Evolutionary conservation across 2,113 vertebrate genomes (phyloP).

Genomic region (Uropsilus gracilis): DNA sequence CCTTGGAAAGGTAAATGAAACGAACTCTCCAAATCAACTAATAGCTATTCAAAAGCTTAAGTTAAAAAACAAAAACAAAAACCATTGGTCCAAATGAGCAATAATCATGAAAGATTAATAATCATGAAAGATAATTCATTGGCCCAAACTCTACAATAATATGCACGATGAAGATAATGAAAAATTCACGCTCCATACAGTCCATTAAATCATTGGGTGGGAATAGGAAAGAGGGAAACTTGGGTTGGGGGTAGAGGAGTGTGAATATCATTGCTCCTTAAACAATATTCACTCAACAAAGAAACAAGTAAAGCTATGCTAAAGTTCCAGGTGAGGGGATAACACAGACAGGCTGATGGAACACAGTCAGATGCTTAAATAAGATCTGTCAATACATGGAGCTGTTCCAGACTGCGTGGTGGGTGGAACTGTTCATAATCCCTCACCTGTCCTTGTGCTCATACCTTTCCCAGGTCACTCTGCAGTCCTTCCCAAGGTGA

Average conservation of each 20-base stretch:
- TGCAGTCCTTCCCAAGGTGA: neutral
- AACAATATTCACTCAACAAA: neutral
- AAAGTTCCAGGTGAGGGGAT: neutral
- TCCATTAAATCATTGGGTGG: neutral
- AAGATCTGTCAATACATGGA: neutral
- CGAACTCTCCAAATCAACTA: neutral
- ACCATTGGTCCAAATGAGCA: neutral
- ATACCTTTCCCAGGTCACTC: neutral
- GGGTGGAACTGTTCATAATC: neutral
- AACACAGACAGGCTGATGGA: neutral
- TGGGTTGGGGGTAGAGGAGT: too few relatives aligned
- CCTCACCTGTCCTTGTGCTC: neutral
- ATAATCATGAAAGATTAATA: neutral
- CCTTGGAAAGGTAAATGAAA: constrained; percentile 9
- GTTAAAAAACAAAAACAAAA: neutral
- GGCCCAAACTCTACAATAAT: neutral
- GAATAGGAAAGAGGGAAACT: neutral
- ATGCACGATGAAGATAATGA: neutral
- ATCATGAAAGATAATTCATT: neutral
- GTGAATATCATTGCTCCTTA: neutral
- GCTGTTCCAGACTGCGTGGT: neutral
- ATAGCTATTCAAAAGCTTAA: neutral
- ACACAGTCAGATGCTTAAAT: neutral
- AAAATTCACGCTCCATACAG: neutral
- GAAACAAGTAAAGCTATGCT: neutral